phyloP scores from a whole-genome alignment of 1,140 invertebrate genomes.

The Aphelenchoides avenae region DNA sequence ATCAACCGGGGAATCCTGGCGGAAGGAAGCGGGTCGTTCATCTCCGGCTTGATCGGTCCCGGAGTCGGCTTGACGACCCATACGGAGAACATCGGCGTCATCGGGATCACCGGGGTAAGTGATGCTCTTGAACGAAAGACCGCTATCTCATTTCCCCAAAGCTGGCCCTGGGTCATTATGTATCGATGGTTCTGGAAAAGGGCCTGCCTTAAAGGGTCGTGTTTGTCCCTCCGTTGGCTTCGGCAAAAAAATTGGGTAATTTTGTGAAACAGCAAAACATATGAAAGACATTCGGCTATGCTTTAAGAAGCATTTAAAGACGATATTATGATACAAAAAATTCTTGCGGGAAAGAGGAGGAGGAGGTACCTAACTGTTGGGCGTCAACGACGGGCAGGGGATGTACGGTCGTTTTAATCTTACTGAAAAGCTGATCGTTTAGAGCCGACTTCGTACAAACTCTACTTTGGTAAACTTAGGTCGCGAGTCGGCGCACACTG shows the following conservation, averaged over 20 bases:
- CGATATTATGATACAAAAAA: too few relatives aligned
- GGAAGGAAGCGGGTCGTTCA: slow-evolving; percentile 50
- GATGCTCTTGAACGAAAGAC: background rate
- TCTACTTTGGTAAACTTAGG: slow-evolving; percentile 15
- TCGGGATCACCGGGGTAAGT: slow-evolving; percentile 46
- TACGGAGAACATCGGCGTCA: slow-evolving; percentile 58
- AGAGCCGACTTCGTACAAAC: slow-evolving; percentile 4
- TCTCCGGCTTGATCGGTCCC: slow-evolving; percentile 48
- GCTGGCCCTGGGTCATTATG: background rate
- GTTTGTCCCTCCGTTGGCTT: too few relatives aligned
- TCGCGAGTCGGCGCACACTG: slow-evolving; percentile 51
- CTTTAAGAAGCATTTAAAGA: too few relatives aligned
- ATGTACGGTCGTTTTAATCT: too few relatives aligned
- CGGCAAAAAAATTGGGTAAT: too few relatives aligned
- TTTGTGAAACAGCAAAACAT: too few relatives aligned
- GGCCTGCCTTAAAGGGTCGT: too few relatives aligned
- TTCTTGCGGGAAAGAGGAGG: too few relatives aligned
- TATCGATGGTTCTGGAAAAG: background rate
- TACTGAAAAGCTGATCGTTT: too few relatives aligned
- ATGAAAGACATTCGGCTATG: too few relatives aligned
- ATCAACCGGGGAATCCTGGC: slow-evolving; percentile 59
- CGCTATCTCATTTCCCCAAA: background rate
- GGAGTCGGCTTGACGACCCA: slow-evolving; percentile 47
- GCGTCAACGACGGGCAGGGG: too few relatives aligned
- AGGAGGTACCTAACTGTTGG: too few relatives aligned